Conservation (phyloP, 92 coral and sea anemone species). For the Porites lobata region DNA sequence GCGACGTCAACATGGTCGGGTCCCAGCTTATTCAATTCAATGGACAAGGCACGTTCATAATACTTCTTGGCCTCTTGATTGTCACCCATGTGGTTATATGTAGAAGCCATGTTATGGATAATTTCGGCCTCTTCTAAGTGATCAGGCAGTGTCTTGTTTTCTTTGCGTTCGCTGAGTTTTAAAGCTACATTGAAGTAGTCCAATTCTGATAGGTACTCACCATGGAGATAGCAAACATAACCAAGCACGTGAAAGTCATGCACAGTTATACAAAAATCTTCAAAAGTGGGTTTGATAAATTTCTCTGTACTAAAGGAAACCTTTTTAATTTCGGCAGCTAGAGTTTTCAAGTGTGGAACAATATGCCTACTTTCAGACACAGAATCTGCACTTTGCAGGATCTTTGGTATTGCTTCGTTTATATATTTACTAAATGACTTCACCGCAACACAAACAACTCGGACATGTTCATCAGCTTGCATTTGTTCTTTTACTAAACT, state of each 20-base stretch:
- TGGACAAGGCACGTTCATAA: no score
- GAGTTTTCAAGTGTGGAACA: constrained; percentile 50
- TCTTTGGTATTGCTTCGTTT: not conserved
- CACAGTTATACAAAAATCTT: not conserved
- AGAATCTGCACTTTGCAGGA: not conserved
- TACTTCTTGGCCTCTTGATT: no score
- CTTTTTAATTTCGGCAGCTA: not conserved
- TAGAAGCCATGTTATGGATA: no score
- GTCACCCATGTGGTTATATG: no score
- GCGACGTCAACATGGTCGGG: no score
- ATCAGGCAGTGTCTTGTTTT: no score
- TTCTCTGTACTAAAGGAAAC: not conserved
- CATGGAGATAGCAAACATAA: not conserved
- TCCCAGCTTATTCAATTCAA: no score
- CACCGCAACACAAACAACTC: no score
- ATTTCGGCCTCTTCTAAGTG: no score
- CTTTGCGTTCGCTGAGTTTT: no score
- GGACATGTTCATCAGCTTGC: not conserved
- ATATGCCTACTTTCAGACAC: constrained; percentile 1
- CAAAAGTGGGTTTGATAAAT: not conserved
- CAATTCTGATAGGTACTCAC: not conserved
- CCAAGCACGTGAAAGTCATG: not conserved
- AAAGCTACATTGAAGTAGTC: not conserved
- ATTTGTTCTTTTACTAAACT: not conserved
- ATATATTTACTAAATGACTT: constrained; percentile 37